These are phyloP conservation scores for Siderastrea siderea DNA, from an alignment of 92 coral and sea anemone genomes.

Conservation along the genomic window DNA sequence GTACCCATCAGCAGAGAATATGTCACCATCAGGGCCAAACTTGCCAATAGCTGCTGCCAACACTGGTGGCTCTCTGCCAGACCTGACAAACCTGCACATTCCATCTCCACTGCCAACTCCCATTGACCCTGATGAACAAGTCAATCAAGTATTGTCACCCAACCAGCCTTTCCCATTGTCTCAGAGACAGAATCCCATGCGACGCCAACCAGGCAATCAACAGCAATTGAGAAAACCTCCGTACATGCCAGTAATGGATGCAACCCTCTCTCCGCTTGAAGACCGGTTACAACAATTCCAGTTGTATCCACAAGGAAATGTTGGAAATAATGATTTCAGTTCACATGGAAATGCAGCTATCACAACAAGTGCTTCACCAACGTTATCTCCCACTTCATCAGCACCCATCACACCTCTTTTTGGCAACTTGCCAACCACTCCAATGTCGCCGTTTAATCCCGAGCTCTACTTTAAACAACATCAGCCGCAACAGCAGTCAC, in stretches of 20 bases:
- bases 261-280: constrained; percentile 73
- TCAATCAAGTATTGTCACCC: constrained; percentile 71
- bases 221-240: constrained; percentile 64
- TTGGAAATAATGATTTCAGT: constrained; percentile 42
- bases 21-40: constrained; percentile 65
- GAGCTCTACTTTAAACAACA: constrained; percentile 89
- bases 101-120: constrained; percentile 97
- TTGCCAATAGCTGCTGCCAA: constrained; percentile 70
- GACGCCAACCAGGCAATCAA: constrained; percentile 68
- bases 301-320: constrained; percentile 67
- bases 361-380: constrained; percentile 82
- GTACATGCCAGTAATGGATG: constrained; percentile 56
- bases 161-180: constrained; percentile 70
- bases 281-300: constrained; percentile 80
- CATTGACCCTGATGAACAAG: constrained; percentile 80
- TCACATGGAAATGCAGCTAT: constrained; percentile 49
- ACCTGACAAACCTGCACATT: constrained; percentile 93
- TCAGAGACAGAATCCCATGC: constrained; percentile 60
- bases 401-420: constrained; percentile 84
- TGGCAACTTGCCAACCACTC: constrained; percentile 79
- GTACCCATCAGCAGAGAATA: constrained; percentile 73
- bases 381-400: constrained; percentile 84
- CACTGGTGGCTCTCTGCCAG: constrained; percentile 95
- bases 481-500: constrained; percentile 84
- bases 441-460: constrained; percentile 79